phyloP scores from a whole-genome alignment of 2,888 invertebrate species.

The Zele albiditarsus region DNA sequence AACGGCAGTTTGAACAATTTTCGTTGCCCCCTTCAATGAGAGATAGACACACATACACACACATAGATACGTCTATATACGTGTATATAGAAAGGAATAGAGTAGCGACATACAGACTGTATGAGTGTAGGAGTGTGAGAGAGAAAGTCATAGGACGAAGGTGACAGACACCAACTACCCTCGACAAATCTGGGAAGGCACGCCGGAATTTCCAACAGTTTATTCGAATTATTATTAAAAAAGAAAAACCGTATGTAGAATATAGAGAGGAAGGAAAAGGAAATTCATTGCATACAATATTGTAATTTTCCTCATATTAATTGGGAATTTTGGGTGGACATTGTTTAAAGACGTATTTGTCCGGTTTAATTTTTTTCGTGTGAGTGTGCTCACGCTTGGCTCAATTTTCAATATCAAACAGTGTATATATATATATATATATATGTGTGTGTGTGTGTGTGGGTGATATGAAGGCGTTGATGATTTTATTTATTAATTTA shows the following conservation, averaged over 20 bases:
- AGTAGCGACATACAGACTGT: background rate
- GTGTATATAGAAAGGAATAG: background rate
- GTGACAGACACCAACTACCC: slow-evolving; percentile 40
- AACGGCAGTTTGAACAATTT: slow-evolving; percentile 13
- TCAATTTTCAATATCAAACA: background rate
- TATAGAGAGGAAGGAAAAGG: too few species aligned
- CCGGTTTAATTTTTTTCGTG: background rate
- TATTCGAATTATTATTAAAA: background rate
- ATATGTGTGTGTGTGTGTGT: too few species aligned
- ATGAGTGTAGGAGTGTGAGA: background rate
- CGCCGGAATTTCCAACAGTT: slow-evolving; percentile 2
- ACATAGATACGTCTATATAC: too few species aligned
- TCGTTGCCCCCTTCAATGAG: slow-evolving; percentile 7
- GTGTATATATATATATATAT: background rate
- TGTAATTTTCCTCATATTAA: too few species aligned
- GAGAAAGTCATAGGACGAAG: slow-evolving; percentile 30
- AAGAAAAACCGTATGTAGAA: background rate
- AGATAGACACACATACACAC: background rate
- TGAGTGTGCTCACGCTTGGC: background rate
- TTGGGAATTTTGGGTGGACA: background rate
- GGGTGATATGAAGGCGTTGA: too few species aligned
- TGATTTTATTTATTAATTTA: too few species aligned
- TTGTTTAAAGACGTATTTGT: background rate
- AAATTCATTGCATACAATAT: background rate
- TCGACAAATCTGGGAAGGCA: slow-evolving; percentile 29